Evolutionary conservation across 2,888 invertebrate species (phyloP), one percentile per base, ranked within the genome.

Genomic region (Lasius fuliginosus): DNA sequence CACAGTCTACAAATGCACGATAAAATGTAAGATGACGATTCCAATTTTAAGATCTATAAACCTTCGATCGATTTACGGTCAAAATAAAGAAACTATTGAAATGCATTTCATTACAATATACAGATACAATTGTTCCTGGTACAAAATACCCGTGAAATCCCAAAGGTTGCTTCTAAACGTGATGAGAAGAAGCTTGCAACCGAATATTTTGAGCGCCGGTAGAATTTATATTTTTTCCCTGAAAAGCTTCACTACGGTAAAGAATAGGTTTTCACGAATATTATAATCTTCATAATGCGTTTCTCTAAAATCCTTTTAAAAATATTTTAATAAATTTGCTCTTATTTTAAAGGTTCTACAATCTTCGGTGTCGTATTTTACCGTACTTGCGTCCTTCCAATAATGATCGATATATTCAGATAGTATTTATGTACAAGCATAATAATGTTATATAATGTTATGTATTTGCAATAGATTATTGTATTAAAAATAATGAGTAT

Each of bases 51-150:
- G 2, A 64, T 64, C 0, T 33, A 64, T 64, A 46, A 42, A 15
- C 18, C 23, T 3, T 8, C 3, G 27, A 8, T n/a, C 3, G 15
- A n/a, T 40, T 36, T 0, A 40, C 5, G 5, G 12, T 40, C 5
- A 27, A 62, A 65, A 40, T 6, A 6, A 23, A 67, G 5, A 12
- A 23, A 67, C 36, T 6, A 27, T 23, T 23, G 36, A 27, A 15
- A 60, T 58, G 1, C 23, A 58, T 53, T n/a, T 53, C 8, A 3
- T n/a, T 53, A 15, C 36, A 3, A 40, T 33, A n/a, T 58, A 12
- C 60, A 85, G 87, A 58, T 82, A 86, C 2, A 65, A 18, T 6
- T 68, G 69, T 0, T 15, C 1, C 0, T 87, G 86, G 86, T 82
- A 87, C 23, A 62, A 79, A 8, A 58, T 46, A 15, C 76, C 87